Evolutionary conservation across 2,113 vertebrate species (phyloP).

Genomic region (Psilopsiagon aymara): DNA sequence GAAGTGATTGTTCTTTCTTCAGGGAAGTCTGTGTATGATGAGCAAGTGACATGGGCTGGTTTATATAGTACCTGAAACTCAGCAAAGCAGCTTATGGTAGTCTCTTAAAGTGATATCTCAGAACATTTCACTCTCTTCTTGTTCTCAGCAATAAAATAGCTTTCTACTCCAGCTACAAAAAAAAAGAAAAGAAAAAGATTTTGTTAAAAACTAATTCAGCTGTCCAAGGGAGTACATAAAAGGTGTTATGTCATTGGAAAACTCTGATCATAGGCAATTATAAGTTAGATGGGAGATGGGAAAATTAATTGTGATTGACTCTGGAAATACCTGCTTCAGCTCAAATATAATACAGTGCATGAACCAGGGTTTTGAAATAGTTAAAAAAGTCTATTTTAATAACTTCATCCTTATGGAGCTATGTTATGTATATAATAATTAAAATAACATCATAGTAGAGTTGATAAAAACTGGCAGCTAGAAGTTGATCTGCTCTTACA

Average conservation of each 20-base stretch:
- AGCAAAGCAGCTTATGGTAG: neutral
- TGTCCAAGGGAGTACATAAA: neutral
- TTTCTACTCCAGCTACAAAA: neutral
- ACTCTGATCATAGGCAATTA: neutral
- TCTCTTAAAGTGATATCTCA: neutral
- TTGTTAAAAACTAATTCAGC: neutral
- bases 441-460: neutral
- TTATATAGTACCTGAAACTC: neutral
- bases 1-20: neutral
- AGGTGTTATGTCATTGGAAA: neutral
- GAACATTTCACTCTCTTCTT: neutral
- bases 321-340: neutral
- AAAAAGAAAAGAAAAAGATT: neutral
- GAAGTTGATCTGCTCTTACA: neutral
- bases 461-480: neutral
- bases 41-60: neutral
- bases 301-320: neutral
- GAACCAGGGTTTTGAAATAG: neutral
- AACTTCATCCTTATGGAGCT: neutral
- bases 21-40: neutral
- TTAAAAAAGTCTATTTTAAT: neutral
- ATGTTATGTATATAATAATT: neutral
- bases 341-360: neutral
- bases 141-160: neutral
- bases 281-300: neutral